These are phyloP conservation scores for Sericinus montela DNA, from an alignment of 2,888 invertebrate species.

Conservation along the genomic window DNA sequence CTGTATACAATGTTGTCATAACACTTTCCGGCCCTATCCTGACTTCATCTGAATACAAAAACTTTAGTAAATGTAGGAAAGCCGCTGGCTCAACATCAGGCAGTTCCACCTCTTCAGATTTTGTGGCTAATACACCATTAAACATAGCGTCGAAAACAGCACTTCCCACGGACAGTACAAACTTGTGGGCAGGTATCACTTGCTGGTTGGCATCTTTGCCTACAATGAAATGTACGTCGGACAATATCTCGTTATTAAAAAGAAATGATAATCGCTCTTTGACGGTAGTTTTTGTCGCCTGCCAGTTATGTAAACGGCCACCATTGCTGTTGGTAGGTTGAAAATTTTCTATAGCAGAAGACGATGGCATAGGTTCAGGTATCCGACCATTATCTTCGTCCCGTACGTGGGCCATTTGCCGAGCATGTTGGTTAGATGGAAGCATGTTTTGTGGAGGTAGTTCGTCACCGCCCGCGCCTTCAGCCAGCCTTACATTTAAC, in stretches of 20 bases:
- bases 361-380: conserved; percentile 49
- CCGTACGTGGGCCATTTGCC: conserved; percentile 44
- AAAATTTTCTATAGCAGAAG: conserved; percentile 55
- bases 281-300: conserved; percentile 86
- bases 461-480: conserved; percentile 53
- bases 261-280: conserved; percentile 85
- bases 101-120: conserved; percentile 85
- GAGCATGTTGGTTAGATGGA: conserved; percentile 65
- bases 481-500: conserved; percentile 54
- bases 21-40: conserved; percentile 91
- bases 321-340: conserved; percentile 64
- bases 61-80: conserved; percentile 85
- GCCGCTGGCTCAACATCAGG: conserved; percentile 92
- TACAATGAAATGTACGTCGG: conserved; percentile 88
- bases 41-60: conserved; percentile 90
- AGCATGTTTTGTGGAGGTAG: conserved; percentile 75
- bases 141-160: conserved; percentile 94
- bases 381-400: conserved; percentile 55
- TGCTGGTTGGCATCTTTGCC: conserved; percentile 84
- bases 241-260: conserved; percentile 71
- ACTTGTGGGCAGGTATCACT: conserved; percentile 88
- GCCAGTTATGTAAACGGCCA: conserved; percentile 82
- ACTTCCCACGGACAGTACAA: conserved; percentile 89
- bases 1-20: conserved; percentile 91
- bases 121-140: conserved; percentile 85